Percentiles rank a stretch among this genome's conserved stretches.
These are phyloP conservation scores for Goniozus legneri DNA, from an alignment of 1,140 invertebrate genomes.

Conservation along the genomic window DNA sequence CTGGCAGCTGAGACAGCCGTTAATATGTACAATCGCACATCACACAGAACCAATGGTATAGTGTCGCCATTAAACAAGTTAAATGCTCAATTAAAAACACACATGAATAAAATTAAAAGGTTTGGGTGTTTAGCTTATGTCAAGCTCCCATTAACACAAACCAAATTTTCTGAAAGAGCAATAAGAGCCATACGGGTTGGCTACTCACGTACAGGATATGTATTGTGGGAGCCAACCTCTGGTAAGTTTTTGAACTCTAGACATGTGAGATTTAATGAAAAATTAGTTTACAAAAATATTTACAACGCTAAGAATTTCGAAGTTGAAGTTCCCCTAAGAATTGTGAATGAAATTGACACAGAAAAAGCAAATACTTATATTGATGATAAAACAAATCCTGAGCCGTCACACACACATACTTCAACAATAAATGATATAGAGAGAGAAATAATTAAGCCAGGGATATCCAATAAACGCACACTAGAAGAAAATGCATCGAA, in stretches of 20 bases:
- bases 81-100: neutral
- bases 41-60: conserved; percentile 9
- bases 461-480: conserved; percentile 1
- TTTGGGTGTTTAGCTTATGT: conserved; percentile 10
- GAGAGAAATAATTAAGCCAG: conserved; percentile 9
- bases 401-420: neutral
- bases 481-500: conserved; percentile 4
- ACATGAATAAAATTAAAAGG: conserved; percentile 11
- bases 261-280: conserved; percentile 19
- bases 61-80: conserved; percentile 1
- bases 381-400: conserved; percentile 13
- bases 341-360: neutral
- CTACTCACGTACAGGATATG: conserved; percentile 14
- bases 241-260: conserved; percentile 17
- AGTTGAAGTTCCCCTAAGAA: neutral
- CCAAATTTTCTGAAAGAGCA: conserved; percentile 11
- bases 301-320: conserved; percentile 4
- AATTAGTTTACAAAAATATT: conserved; percentile 13
- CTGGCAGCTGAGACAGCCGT: conserved; percentile 31
- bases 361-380: conserved; percentile 1
- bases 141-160: neutral
- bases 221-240: conserved; percentile 18
- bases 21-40: conserved; percentile 29
- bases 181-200: conserved; percentile 19
- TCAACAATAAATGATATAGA: neutral